These are phyloP conservation scores for Neogobius melanostomus DNA, from an alignment of 2,113 vertebrate species.

Conservation along the genomic window DNA sequence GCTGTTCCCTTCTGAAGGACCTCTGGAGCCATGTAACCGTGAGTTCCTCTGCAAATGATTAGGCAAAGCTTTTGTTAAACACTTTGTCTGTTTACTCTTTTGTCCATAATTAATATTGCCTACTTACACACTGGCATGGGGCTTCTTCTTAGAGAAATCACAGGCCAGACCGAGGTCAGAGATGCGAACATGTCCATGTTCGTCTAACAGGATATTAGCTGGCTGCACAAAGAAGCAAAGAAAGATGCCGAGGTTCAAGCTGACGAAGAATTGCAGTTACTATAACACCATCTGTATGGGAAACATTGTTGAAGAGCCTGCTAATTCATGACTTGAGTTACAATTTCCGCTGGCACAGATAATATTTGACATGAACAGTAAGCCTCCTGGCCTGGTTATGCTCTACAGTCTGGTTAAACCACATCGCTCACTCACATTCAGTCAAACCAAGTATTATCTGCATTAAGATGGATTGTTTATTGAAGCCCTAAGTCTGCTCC, in stretches of 20 bases:
- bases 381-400: constrained; percentile 47
- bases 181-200: constrained; percentile 93
- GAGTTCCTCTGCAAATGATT: constrained; percentile 83
- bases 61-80: not conserved
- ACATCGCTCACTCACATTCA: constrained; percentile 4
- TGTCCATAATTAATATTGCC: not conserved
- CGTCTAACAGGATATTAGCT: constrained; percentile 95
- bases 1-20: constrained; percentile 97
- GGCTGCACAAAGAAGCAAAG: constrained; percentile 75
- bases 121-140: constrained; percentile 95
- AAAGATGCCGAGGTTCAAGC: not conserved
- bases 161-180: constrained; percentile 97
- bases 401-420: constrained; percentile 32
- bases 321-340: constrained; percentile 42
- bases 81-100: not conserved
- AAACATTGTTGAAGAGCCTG: constrained; percentile 25
- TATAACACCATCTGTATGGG: constrained; percentile 13
- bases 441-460: constrained; percentile 29
- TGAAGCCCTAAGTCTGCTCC: constrained; percentile 42
- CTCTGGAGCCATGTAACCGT: constrained; percentile 98
- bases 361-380: not conserved
- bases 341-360: constrained; percentile 37
- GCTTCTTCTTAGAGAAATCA: constrained; percentile 98
- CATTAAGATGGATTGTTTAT: constrained; percentile 46
- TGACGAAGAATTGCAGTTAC: constrained; percentile 2